phyloP scores from a whole-genome alignment of 1,140 invertebrate species.

The Tribolium madens region DNA sequence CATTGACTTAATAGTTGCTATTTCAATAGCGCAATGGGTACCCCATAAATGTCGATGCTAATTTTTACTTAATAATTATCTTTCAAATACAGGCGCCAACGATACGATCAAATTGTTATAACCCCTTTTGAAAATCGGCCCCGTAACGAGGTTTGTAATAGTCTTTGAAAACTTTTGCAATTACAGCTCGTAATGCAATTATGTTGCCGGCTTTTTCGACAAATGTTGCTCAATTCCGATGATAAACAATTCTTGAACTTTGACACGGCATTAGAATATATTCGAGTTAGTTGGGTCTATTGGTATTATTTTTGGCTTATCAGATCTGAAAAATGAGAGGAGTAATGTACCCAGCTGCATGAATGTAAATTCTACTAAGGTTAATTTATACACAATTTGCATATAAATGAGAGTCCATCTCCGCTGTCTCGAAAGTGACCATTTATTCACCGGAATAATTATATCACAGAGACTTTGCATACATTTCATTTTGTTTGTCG shows the following conservation, averaged over 20 bases:
- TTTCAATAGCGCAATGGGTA: too few species aligned
- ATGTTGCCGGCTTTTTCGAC: slow-evolving; percentile 6
- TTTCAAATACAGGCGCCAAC: neutral
- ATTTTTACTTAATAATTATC: slow-evolving; percentile 3
- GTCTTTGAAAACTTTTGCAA: slow-evolving; percentile 24
- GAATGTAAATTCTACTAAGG: slow-evolving; percentile 53
- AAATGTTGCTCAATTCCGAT: neutral
- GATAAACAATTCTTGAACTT: slow-evolving; percentile 28
- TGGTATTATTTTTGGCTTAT: neutral
- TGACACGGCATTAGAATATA: neutral
- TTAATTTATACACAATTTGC: slow-evolving; percentile 54
- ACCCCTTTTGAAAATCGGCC: slow-evolving; percentile 4
- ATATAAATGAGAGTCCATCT: slow-evolving; percentile 55
- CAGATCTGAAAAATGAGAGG: neutral
- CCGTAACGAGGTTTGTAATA: slow-evolving; percentile 25
- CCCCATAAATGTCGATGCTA: too few species aligned
- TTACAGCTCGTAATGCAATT: slow-evolving; percentile 20
- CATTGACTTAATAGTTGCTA: too few species aligned
- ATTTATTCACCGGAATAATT: slow-evolving; percentile 54
- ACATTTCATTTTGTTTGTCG: slow-evolving; percentile 45
- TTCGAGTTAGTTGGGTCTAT: neutral
- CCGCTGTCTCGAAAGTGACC: slow-evolving; percentile 50
- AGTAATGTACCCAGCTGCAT: neutral
- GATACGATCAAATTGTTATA: slow-evolving; percentile 31
- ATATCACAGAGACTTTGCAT: slow-evolving; percentile 53